Conservation (phyloP, 2,113 vertebrate genomes). For the Apistogramma diplotaenia region DNA sequence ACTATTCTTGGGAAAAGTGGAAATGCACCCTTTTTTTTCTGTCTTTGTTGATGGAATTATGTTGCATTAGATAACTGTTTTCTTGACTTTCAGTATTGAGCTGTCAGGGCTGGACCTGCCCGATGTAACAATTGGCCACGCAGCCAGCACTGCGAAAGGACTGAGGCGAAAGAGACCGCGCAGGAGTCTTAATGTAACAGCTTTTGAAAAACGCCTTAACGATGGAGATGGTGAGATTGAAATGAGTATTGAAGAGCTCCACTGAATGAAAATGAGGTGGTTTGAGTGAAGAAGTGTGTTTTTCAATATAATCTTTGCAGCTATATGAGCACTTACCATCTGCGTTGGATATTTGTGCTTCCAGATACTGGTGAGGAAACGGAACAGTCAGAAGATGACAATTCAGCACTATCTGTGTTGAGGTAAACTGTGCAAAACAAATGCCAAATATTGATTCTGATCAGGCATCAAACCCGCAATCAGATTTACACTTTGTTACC, state of each 20-base stretch:
- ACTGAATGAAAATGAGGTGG: neutral
- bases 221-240: conserved; percentile 26
- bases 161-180: conserved; percentile 66
- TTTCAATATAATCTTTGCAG: neutral
- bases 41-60: neutral
- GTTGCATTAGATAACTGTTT: neutral
- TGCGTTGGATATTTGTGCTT: neutral
- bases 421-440: conserved; percentile 35
- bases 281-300: neutral
- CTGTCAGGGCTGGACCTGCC: conserved; percentile 67
- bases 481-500: neutral
- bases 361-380: conserved; percentile 35
- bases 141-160: conserved; percentile 26
- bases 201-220: conserved; percentile 70
- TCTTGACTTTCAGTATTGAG: conserved; percentile 58
- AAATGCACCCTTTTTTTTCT: neutral
- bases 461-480: neutral
- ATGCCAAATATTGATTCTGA: neutral
- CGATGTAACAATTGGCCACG: conserved; percentile 61
- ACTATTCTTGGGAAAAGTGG: neutral
- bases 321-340: neutral
- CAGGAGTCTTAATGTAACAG: conserved; percentile 58
- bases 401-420: conserved; percentile 45
- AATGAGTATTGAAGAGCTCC: neutral
- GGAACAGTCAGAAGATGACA: neutral